Conservation (phyloP, 2,113 vertebrate genomes). For the Cyanoramphus novaezelandiae region DNA sequence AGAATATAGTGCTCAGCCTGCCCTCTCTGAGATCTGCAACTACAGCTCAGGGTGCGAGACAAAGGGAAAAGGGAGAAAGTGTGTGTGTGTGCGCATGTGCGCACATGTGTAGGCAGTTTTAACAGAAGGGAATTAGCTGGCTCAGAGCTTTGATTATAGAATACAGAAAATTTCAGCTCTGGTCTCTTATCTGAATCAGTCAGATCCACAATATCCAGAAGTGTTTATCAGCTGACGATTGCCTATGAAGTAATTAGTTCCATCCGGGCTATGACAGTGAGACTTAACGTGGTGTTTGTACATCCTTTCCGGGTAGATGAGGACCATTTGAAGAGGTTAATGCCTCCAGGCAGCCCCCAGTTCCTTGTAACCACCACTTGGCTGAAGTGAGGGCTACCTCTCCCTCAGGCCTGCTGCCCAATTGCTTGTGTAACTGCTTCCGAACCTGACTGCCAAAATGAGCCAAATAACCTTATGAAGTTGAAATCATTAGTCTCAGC, state of each 20-base stretch:
- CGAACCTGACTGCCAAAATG: not conserved
- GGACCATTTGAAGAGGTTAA: not conserved
- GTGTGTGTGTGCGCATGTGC: not conserved
- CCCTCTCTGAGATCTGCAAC: not conserved
- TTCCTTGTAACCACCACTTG: not conserved
- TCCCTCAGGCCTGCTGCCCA: not conserved
- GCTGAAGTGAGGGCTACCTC: not conserved
- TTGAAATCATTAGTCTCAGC: not conserved
- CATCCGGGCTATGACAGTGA: not conserved
- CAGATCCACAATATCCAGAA: not conserved
- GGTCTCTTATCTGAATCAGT: not conserved
- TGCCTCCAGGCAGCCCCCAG: not conserved
- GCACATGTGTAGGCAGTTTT: not conserved
- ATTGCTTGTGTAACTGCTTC: not conserved
- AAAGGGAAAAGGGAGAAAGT: not conserved
- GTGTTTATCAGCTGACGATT: not conserved
- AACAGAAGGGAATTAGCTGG: slow-evolving; percentile 6
- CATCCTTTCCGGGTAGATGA: not conserved
- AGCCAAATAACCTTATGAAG: not conserved
- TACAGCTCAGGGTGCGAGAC: not conserved
- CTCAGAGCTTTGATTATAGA: not conserved
- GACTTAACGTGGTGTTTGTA: not conserved
- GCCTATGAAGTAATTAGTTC: not conserved
- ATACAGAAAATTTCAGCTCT: not conserved
- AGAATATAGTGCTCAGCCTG: not conserved